Evolutionary conservation across 2,797 vertebrate species (phyloP).

Genomic region (Percopsis omiscomaycus): DNA sequence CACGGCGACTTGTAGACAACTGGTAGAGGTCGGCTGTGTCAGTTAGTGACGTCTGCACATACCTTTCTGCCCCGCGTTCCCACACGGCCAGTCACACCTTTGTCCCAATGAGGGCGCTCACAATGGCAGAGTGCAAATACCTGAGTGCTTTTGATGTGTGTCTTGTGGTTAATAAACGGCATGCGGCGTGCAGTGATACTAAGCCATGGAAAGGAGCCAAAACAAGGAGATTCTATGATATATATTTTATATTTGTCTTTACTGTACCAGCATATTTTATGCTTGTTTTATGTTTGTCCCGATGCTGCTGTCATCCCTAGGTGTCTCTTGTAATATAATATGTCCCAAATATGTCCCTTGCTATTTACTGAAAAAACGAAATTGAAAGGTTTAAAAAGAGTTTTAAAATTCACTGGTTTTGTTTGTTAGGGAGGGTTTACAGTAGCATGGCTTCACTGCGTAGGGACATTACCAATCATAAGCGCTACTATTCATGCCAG

Average conservation of each 20-base stretch:
- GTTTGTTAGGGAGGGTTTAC: slow-evolving; percentile 10
- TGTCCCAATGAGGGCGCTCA: slow-evolving; percentile 30
- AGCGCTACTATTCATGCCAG: slow-evolving; percentile 28
- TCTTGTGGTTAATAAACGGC: slow-evolving; percentile 15
- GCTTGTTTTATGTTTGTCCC: too few relatives aligned
- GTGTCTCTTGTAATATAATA: too few relatives aligned
- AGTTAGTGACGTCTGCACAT: slow-evolving; percentile 48
- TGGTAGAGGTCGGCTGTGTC: slow-evolving; percentile 22
- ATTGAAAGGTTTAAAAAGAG: too few relatives aligned
- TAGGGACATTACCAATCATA: slow-evolving; percentile 45
- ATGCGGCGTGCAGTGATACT: background rate
- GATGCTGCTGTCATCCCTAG: too few relatives aligned
- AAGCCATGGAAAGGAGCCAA: background rate
- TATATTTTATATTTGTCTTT: background rate
- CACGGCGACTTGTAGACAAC: slow-evolving; percentile 23
- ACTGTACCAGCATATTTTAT: background rate
- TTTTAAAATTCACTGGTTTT: too few relatives aligned
- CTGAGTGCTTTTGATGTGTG: slow-evolving; percentile 17
- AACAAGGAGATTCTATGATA: background rate
- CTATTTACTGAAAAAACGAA: too few relatives aligned
- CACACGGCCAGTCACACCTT: slow-evolving; percentile 33
- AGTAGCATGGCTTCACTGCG: slow-evolving; percentile 32
- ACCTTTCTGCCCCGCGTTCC: too few relatives aligned
- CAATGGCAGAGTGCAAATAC: slow-evolving; percentile 55
- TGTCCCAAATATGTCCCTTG: too few relatives aligned